Conservation (phyloP, 1,140 invertebrate species). For the Pseudomyrmex concolor region DNA sequence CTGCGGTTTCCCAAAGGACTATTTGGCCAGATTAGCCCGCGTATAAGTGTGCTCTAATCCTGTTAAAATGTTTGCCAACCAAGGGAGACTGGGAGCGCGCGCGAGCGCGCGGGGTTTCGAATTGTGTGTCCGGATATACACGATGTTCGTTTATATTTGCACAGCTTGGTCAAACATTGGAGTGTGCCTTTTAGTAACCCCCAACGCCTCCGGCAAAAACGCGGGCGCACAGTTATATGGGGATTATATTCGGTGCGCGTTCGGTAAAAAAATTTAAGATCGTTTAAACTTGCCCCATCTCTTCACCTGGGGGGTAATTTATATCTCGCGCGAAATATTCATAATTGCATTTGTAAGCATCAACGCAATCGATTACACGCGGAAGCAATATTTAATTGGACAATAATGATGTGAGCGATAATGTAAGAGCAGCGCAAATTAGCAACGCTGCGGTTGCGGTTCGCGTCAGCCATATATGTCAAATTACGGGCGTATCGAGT, state of each 20-base stretch:
- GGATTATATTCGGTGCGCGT: slow-evolving; percentile 71
- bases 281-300: background rate
- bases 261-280: slow-evolving; percentile 55
- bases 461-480: slow-evolving; percentile 50
- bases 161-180: slow-evolving; percentile 84
- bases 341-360: slow-evolving; percentile 2
- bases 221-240: slow-evolving; percentile 71
- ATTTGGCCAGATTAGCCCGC: slow-evolving; percentile 81
- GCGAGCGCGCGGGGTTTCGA: slow-evolving; percentile 73
- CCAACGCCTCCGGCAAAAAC: slow-evolving; percentile 78
- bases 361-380: slow-evolving; percentile 35
- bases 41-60: slow-evolving; percentile 83
- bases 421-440: slow-evolving; percentile 57
- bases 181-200: slow-evolving; percentile 82
- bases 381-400: slow-evolving; percentile 56
- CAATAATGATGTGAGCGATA: slow-evolving; percentile 62
- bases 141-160: slow-evolving; percentile 82
- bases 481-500: slow-evolving; percentile 55
- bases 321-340: background rate
- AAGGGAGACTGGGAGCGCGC: slow-evolving; percentile 73
- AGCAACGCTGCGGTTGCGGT: slow-evolving; percentile 60
- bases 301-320: background rate
- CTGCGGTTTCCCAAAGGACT: slow-evolving; percentile 78
- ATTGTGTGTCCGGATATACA: slow-evolving; percentile 74
- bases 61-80: slow-evolving; percentile 85